Evolutionary conservation across 2,888 invertebrate species (phyloP).

Genomic region (Capitulum mitella): DNA sequence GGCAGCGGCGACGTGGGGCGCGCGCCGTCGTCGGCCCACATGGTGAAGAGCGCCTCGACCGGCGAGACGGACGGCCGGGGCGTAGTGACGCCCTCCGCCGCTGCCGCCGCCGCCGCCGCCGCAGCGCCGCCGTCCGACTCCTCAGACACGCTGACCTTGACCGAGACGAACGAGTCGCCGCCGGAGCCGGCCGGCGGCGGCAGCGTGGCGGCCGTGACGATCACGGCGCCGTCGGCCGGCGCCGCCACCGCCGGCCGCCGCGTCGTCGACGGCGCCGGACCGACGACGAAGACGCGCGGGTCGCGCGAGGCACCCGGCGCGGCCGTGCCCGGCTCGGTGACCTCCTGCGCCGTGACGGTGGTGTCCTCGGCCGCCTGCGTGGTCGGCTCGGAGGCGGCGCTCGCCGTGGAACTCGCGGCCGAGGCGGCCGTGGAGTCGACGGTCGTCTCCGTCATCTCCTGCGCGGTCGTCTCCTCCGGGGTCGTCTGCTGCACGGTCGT

Average conservation of each 20-base stretch:
- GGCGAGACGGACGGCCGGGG: not conserved
- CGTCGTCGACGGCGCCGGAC: not conserved
- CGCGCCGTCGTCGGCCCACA: not conserved
- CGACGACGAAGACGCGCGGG: not conserved
- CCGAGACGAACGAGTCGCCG: not conserved
- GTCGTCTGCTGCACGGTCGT: not conserved
- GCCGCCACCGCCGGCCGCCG: not conserved
- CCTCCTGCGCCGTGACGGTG: not conserved
- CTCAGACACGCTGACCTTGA: not conserved
- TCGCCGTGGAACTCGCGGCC: not conserved
- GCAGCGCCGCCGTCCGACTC: not conserved
- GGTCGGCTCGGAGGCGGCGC: not conserved
- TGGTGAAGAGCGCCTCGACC: conserved; percentile 17
- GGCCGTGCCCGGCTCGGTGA: not conserved
- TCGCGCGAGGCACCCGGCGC: not conserved
- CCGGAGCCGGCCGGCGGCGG: not conserved
- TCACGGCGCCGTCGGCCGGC: not conserved
- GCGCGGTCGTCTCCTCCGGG: not conserved
- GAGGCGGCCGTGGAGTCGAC: not conserved
- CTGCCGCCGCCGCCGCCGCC: no score
- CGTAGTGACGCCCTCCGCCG: not conserved
- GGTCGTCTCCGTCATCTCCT: not conserved
- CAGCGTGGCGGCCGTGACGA: conserved; percentile 18
- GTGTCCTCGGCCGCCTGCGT: not conserved
- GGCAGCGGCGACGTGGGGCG: not conserved